Evolutionary conservation across 2,113 vertebrate genomes (phyloP).

Genomic region (Sturnira hondurensis): DNA sequence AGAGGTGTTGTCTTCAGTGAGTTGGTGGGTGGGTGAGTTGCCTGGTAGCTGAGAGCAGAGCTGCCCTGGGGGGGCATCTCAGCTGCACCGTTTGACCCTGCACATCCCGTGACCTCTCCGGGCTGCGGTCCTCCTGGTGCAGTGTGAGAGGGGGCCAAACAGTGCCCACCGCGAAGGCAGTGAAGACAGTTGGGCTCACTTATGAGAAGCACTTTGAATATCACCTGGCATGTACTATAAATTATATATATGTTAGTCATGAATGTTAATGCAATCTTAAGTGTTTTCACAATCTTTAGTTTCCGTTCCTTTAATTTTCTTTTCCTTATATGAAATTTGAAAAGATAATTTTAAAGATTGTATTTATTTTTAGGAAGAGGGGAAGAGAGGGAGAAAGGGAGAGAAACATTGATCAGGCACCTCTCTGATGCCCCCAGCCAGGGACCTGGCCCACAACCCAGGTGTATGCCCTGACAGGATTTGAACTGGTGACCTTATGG

Average conservation of each 20-base stretch:
- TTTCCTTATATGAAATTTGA: neutral
- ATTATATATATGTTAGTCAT: neutral
- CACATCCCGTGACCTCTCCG: neutral
- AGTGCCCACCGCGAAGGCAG: neutral
- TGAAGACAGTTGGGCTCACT: neutral
- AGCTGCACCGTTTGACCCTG: neutral
- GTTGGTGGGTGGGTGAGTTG: neutral
- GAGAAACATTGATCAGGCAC: no score
- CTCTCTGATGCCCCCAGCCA: no score
- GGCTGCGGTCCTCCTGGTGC: neutral
- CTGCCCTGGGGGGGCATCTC: neutral
- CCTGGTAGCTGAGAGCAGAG: neutral
- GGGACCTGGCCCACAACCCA: no score
- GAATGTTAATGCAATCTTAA: neutral
- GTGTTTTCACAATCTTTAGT: neutral
- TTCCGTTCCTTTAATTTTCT: neutral
- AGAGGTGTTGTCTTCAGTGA: neutral
- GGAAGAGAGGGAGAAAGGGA: no score
- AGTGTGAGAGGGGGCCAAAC: neutral
- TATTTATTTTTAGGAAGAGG: no score
- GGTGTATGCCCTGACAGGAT: no score
- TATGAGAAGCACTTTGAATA: neutral
- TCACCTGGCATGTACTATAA: neutral
- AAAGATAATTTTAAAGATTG: neutral
- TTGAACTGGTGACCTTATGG: no score